Evolutionary conservation across 2,113 vertebrate genomes (phyloP).

Genomic region (Rhynchopsitta pachyrhyncha): DNA sequence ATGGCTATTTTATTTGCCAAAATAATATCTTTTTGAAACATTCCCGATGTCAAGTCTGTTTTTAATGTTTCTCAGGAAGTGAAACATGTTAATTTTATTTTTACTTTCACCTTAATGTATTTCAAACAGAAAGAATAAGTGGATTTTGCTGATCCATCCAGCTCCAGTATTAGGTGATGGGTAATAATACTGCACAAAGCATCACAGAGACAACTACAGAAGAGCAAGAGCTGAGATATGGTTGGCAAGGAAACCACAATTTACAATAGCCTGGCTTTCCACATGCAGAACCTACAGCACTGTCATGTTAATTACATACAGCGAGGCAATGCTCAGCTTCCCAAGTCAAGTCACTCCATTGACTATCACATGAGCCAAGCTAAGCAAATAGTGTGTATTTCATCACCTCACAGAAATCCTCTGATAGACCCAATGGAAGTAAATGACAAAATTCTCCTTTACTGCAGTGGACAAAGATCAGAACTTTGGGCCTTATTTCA

Average conservation of each 20-base stretch:
- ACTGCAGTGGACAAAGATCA: background rate
- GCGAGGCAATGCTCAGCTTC: background rate
- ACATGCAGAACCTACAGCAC: slow-evolving; percentile 53
- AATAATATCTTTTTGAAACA: slow-evolving; percentile 22
- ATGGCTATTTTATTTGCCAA: background rate
- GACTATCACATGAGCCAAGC: slow-evolving; percentile 28
- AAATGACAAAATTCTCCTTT: background rate
- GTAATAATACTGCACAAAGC: slow-evolving; percentile 54
- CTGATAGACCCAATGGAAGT: background rate
- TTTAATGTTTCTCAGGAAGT: slow-evolving; percentile 12
- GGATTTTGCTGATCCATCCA: slow-evolving; percentile 5
- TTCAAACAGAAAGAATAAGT: slow-evolving; percentile 35
- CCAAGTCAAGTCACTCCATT: background rate
- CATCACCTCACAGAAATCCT: background rate
- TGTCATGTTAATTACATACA: slow-evolving; percentile 46
- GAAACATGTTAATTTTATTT: slow-evolving; percentile 31
- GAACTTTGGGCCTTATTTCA: background rate
- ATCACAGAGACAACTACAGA: slow-evolving; percentile 49
- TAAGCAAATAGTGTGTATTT: background rate
- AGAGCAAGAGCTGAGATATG: slow-evolving; percentile 54
- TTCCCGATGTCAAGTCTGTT: slow-evolving; percentile 33
- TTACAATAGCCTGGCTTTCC: slow-evolving; percentile 60
- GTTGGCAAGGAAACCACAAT: slow-evolving; percentile 69
- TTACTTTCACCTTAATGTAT: slow-evolving; percentile 14
- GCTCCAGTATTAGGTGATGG: background rate